These are phyloP conservation scores for Ciconia stormi DNA, from an alignment of 2,113 vertebrate species.

Conservation along the genomic window DNA sequence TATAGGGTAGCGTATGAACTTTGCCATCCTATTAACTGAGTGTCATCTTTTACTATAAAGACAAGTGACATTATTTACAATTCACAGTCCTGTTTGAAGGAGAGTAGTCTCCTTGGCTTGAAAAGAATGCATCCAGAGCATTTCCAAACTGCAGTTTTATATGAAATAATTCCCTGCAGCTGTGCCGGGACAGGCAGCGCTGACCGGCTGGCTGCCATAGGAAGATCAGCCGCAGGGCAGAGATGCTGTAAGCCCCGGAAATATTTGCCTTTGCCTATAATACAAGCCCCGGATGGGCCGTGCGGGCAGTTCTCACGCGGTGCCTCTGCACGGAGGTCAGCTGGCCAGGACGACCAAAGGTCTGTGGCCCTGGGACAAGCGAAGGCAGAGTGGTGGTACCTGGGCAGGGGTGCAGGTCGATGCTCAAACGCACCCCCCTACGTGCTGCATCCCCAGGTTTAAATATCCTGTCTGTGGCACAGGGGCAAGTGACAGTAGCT, in stretches of 20 bases:
- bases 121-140: neutral
- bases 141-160: neutral
- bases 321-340: neutral
- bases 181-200: neutral
- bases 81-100: neutral
- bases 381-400: neutral
- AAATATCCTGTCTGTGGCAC: too few relatives aligned
- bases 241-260: neutral
- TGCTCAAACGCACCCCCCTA: too few relatives aligned
- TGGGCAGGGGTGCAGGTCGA: fast-evolving
- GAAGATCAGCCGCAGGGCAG: neutral
- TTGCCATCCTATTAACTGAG: conserved; percentile 6
- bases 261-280: too few relatives aligned
- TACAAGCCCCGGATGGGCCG: too few relatives aligned
- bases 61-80: neutral
- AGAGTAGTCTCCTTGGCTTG: neutral
- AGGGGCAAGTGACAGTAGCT: fast-evolving
- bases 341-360: neutral
- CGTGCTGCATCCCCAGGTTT: too few relatives aligned
- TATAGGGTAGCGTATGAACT: neutral
- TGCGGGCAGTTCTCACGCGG: too few relatives aligned
- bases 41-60: neutral
- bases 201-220: fast-evolving
- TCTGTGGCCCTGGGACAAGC: neutral
- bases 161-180: neutral